phyloP scores from a whole-genome alignment of 2,797 vertebrate genomes.

The Neopelma chrysocephalum region DNA sequence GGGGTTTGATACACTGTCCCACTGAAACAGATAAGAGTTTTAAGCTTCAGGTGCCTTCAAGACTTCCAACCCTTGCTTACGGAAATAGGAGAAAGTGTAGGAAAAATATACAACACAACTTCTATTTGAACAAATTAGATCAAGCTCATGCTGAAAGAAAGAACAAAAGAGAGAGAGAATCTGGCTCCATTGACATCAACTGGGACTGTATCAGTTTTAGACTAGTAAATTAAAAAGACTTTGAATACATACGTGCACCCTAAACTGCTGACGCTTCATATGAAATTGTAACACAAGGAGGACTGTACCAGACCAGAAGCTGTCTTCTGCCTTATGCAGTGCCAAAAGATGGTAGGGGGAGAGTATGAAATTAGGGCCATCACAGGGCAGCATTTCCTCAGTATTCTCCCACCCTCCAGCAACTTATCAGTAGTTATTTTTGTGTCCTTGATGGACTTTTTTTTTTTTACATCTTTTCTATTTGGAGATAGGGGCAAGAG shows the following conservation, averaged over 20 bases:
- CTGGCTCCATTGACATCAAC: not conserved
- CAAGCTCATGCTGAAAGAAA: not conserved
- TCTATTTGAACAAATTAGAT: not conserved
- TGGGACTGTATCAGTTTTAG: not conserved
- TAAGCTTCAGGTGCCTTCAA: not conserved
- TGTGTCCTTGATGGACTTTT: not conserved
- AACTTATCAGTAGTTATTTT: not conserved
- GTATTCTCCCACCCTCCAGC: not conserved
- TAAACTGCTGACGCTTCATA: not conserved
- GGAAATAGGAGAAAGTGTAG: not conserved
- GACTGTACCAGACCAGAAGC: not conserved
- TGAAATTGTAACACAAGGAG: not conserved
- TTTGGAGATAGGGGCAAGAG: not conserved
- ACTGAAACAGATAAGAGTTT: not conserved
- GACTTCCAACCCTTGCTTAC: not conserved
- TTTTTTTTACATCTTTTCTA: not conserved
- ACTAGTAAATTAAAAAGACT: not conserved
- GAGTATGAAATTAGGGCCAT: not conserved
- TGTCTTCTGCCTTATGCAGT: not conserved
- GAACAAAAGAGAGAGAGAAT: not conserved
- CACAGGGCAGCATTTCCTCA: not conserved
- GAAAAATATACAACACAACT: not conserved
- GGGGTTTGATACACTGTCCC: not conserved
- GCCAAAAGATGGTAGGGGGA: not conserved
- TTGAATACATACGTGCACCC: rapidly evolving